phyloP scores from a whole-genome alignment of 2,797 vertebrate species.

The Sebastes iracundus region DNA sequence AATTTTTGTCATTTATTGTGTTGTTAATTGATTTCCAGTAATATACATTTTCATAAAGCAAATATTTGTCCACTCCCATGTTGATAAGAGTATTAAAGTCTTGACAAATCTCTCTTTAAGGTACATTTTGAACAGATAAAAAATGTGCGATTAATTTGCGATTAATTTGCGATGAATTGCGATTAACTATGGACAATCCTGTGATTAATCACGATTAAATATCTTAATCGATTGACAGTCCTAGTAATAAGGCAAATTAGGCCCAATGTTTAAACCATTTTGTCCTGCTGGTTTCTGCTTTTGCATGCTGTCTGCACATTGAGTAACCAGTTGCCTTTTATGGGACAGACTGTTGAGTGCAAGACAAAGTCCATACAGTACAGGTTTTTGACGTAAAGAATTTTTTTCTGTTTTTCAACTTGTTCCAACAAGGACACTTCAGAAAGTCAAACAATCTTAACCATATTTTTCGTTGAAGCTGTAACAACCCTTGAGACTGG shows the following conservation, averaged over 20 bases:
- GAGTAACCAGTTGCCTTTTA: not conserved
- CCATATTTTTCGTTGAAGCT: conserved; percentile 5
- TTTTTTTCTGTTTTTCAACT: not conserved
- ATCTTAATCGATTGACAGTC: too few species aligned
- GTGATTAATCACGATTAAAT: too few species aligned
- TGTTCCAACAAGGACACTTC: not conserved
- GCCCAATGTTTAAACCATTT: not conserved
- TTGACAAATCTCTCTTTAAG: too few species aligned
- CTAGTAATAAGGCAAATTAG: not conserved
- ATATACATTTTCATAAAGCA: too few species aligned
- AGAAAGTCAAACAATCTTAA: conserved; percentile 2
- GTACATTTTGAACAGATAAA: too few species aligned
- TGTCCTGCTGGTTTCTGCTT: not conserved
- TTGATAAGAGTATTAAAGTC: too few species aligned
- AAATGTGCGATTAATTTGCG: too few species aligned
- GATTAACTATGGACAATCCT: too few species aligned
- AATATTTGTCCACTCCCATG: too few species aligned
- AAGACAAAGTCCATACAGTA: not conserved
- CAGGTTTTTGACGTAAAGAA: not conserved
- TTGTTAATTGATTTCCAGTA: too few species aligned
- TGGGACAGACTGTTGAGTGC: not conserved
- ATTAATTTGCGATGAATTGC: too few species aligned
- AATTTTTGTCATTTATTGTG: too few species aligned
- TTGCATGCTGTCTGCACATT: not conserved
- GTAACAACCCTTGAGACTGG: not conserved